Evolutionary conservation across 2,888 invertebrate genomes (phyloP).

Genomic region (Drosophila nigricruria): DNA sequence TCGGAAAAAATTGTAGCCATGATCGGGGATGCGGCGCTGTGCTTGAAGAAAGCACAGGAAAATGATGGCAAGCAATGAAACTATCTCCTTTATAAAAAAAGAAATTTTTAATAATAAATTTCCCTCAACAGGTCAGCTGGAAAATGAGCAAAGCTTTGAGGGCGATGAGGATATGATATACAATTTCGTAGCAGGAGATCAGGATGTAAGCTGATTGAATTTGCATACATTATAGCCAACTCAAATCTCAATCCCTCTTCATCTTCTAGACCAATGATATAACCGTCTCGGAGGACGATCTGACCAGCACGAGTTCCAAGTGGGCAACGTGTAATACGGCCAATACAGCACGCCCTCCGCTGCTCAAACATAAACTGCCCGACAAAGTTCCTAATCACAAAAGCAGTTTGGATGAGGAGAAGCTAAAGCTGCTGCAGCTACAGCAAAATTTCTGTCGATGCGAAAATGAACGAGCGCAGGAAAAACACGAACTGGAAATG

Average conservation of each 20-base stretch:
- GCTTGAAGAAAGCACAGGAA: not conserved
- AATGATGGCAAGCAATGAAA: not conserved
- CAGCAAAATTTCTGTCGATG: constrained; percentile 18
- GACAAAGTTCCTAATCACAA: not conserved
- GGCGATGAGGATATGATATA: constrained; percentile 6
- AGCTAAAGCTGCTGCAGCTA: constrained; percentile 11
- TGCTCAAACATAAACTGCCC: not conserved
- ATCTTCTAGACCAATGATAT: constrained; percentile 9
- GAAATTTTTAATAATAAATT: no score
- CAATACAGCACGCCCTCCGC: not conserved
- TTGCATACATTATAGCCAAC: not conserved
- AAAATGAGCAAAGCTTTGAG: constrained; percentile 3
- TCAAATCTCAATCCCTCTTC: not conserved
- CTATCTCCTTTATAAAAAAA: no score
- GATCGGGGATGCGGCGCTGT: constrained; percentile 14
- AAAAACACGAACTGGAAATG: constrained; percentile 18
- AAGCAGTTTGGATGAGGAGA: constrained; percentile 7
- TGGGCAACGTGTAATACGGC: constrained; percentile 3
- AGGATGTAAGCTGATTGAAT: constrained; percentile 8
- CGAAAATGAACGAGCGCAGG: constrained; percentile 23
- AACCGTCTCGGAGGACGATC: constrained; percentile 12
- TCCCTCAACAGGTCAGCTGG: not conserved
- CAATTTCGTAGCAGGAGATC: constrained; percentile 3
- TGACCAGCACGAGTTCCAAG: constrained; percentile 16
- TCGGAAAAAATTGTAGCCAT: constrained; percentile 23